Base-by-base conservation (phyloP, 1,140 invertebrate genomes). In the Trypoxylus dichotomus region DNA sequence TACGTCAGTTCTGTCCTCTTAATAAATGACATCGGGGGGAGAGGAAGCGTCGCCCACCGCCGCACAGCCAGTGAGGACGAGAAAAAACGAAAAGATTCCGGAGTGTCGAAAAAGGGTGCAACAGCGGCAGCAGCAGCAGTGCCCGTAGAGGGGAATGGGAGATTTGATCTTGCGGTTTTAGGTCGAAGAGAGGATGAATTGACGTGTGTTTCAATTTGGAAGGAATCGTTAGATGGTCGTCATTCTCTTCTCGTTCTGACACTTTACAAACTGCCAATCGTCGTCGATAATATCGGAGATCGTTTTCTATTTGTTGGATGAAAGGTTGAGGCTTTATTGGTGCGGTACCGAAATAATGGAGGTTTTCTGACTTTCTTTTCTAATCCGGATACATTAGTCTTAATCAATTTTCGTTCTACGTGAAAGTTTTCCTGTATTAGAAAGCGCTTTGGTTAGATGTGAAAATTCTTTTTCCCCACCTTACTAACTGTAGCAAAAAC, bases 151-250 rank as follows among this genome's bases (percentile, higher is more conserved):
- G 47, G 32, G n/a, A 54, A n/a, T 54, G 47, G 47, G 8, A 27
- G 21, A 68, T 29, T 24, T 68, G 60, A 68, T 68, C 24, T 68
- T 68, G 60, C 60, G 21, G 60, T 29, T 25, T 25, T 68, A 25
- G 60, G 60, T 29, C 27, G 60, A 68, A n/a, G 19, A 54, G 1
- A 19, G 60, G 27, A 68, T 29, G 60, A 68, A 68, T 24, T 24
- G 60, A 68, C 60, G 60, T 68, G 60, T 68, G 60, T 68, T 68
- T 68, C 60, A 68, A 68, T 68, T 68, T 68, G 60, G 24, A 68
- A 13, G 60, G 60, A 68, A 27, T 68, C 21, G 60, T 68, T 29
- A 68, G 24, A 13, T 13, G 19, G 60, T 24, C 24, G 60, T 68
- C 24, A 68, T 25, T 68, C 60, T 27, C 5, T n/a, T 54, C 47